These are phyloP conservation scores for Microchrysa polita DNA, from an alignment of 2,888 invertebrate genomes.

Conservation along the genomic window DNA sequence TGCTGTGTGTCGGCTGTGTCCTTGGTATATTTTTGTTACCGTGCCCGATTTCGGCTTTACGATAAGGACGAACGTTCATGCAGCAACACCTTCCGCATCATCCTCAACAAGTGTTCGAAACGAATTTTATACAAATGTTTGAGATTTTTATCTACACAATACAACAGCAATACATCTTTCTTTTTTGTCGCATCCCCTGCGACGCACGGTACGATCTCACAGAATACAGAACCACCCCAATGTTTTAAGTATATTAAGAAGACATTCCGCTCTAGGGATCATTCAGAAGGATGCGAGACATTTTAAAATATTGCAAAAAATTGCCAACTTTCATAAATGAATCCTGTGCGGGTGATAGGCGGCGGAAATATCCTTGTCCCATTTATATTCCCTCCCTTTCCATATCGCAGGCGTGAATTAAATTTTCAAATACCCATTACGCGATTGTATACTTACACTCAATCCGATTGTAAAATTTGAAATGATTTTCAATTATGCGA, in stretches of 20 bases:
- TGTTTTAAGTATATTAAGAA: not conserved
- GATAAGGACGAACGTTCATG: not conserved
- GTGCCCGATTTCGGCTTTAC: not conserved
- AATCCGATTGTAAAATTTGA: slow-evolving; percentile 14
- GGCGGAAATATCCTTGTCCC: too few relatives aligned
- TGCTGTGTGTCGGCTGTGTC: not conserved
- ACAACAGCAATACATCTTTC: not conserved
- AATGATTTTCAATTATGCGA: slow-evolving; percentile 29
- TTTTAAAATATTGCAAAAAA: slow-evolving; percentile 22
- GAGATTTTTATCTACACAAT: slow-evolving; percentile 36
- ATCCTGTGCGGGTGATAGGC: not conserved
- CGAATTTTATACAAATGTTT: slow-evolving; percentile 20
- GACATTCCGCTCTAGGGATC: not conserved
- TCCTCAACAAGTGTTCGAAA: slow-evolving; percentile 37
- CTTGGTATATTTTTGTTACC: not conserved
- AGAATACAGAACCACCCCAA: not conserved
- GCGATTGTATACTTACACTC: not conserved
- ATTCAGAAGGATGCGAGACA: too few relatives aligned
- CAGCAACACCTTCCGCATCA: slow-evolving; percentile 8
- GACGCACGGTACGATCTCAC: too few relatives aligned
- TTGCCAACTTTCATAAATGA: not conserved
- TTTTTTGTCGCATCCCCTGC: not conserved
- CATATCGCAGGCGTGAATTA: too few relatives aligned
- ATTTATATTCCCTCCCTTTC: too few relatives aligned
- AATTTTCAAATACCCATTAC: not conserved